Evolutionary conservation across 1,140 invertebrate genomes (phyloP).

Genomic region (Drosophila jambulina): DNA sequence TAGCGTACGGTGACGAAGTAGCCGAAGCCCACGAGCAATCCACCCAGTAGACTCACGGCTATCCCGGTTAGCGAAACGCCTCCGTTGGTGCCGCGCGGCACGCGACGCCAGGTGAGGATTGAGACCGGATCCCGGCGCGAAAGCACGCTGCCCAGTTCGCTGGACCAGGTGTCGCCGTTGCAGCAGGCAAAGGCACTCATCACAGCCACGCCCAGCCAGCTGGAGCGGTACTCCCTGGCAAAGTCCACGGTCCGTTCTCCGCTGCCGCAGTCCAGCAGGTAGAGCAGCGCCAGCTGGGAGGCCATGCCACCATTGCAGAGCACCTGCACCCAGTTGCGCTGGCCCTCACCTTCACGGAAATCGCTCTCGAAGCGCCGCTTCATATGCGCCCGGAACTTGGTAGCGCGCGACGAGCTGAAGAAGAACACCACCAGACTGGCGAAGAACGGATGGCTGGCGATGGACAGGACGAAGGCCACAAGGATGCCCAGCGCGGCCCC

Average conservation of each 20-base stretch:
- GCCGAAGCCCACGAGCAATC: constrained; percentile 90
- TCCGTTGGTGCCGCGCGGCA: constrained; percentile 95
- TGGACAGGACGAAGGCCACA: constrained; percentile 92
- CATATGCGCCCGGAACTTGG: constrained; percentile 89
- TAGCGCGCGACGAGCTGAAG: constrained; percentile 92
- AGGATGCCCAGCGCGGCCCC: constrained; percentile 91
- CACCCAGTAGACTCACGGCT: constrained; percentile 90
- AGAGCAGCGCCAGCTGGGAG: constrained; percentile 91
- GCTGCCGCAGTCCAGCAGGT: constrained; percentile 92
- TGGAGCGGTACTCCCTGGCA: constrained; percentile 90
- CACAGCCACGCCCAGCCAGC: constrained; percentile 93
- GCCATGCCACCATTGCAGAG: constrained; percentile 96
- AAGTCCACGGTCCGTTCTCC: constrained; percentile 93
- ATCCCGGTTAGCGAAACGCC: constrained; percentile 91
- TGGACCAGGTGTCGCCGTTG: constrained; percentile 97
- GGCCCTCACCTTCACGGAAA: constrained; percentile 91
- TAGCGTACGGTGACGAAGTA: constrained; percentile 90
- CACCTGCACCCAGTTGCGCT: constrained; percentile 96
- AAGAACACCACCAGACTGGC: constrained; percentile 92
- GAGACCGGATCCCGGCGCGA: constrained; percentile 89
- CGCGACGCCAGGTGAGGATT: constrained; percentile 90
- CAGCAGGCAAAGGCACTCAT: constrained; percentile 93
- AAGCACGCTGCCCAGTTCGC: constrained; percentile 93
- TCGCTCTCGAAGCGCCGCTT: constrained; percentile 92
- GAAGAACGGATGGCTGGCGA: constrained; percentile 92